Percentiles rank a stretch among this genome's conserved stretches.
Conservation (phyloP, 1,140 invertebrate genomes). For the Cepaea nemoralis region DNA sequence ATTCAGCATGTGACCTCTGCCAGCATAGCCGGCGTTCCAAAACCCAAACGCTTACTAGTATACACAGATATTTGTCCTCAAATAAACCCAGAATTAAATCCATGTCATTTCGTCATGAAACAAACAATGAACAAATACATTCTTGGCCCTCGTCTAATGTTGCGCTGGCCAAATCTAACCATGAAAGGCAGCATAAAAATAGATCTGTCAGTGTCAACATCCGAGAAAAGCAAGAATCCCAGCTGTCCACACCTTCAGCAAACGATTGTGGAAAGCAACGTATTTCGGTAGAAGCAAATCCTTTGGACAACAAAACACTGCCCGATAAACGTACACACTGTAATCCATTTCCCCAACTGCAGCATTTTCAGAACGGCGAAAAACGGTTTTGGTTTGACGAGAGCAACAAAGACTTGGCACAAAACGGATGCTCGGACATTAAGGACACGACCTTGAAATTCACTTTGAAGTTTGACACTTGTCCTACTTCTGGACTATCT, state of each 20-base stretch:
- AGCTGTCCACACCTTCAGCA: not conserved
- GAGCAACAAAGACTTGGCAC: not conserved
- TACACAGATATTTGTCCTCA: not conserved
- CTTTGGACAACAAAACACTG: not conserved
- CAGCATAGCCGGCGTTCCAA: not conserved
- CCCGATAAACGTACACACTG: not conserved
- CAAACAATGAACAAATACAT: not conserved
- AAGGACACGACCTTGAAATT: slow-evolving; percentile 23
- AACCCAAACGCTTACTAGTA: not conserved
- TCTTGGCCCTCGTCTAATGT: not conserved
- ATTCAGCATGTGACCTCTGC: not conserved
- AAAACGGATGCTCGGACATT: not conserved
- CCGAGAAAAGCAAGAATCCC: not conserved
- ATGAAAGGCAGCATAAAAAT: not conserved
- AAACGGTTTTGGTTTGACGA: slow-evolving; percentile 1
- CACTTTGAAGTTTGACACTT: slow-evolving; percentile 32
- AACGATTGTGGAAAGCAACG: not conserved
- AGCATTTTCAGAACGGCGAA: not conserved
- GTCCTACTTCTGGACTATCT: slow-evolving; percentile 5
- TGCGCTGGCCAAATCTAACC: not conserved
- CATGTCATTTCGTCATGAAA: not conserved
- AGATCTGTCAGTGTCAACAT: not conserved
- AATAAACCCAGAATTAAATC: not conserved
- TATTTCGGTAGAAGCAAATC: no score
- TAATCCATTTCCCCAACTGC: not conserved